Conservation (phyloP, 2,797 vertebrate genomes). For the Thamnophis elegans region DNA sequence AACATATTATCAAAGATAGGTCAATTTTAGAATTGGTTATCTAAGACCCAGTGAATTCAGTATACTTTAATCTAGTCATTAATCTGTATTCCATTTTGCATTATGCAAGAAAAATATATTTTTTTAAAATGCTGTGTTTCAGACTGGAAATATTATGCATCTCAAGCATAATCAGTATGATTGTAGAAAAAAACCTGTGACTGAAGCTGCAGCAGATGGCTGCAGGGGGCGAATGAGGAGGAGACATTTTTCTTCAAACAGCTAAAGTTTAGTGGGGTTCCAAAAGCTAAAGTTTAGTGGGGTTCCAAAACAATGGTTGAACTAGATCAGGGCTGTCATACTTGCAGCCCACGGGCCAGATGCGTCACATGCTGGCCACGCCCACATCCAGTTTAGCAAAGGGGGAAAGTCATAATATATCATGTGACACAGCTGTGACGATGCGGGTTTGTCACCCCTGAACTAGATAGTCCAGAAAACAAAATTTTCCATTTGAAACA, state of each 20-base stretch:
- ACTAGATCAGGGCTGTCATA: neutral
- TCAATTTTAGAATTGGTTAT: neutral
- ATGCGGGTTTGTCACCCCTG: neutral
- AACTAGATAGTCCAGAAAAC: neutral
- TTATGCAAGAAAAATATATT: neutral
- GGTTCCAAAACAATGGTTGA: neutral
- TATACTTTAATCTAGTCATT: neutral
- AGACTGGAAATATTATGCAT: neutral
- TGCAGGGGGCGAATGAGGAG: neutral
- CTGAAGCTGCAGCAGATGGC: neutral
- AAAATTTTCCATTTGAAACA: neutral
- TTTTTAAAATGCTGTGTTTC: neutral
- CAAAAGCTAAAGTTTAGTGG: neutral
- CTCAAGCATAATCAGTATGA: neutral
- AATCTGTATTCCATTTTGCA: neutral
- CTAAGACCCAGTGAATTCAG: neutral
- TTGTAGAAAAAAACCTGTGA: neutral
- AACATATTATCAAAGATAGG: neutral
- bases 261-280: neutral
- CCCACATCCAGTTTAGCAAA: no score
- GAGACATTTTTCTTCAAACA: neutral
- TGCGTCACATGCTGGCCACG: no score
- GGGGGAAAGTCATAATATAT: no score
- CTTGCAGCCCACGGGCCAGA: no score
- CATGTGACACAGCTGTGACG: no score